These are phyloP conservation scores for Subacronicta megacephala DNA, from an alignment of 2,888 invertebrate genomes.

Conservation along the genomic window DNA sequence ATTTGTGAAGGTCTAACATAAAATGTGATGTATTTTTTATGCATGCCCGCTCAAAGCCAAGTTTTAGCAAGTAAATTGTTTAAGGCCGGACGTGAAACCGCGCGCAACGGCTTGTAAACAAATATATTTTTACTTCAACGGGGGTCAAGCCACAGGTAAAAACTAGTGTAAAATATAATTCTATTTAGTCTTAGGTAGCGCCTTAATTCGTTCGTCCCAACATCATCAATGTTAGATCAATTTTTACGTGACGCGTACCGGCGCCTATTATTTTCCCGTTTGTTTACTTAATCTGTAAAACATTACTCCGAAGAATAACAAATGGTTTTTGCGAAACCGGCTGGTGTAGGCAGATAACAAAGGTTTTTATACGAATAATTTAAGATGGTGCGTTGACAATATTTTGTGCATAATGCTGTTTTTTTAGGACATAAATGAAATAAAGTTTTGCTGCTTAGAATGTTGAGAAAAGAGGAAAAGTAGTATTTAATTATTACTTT, in stretches of 20 bases:
- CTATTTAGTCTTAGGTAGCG: background rate
- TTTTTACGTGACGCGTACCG: constrained; percentile 19
- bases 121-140: too few relatives aligned
- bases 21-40: too few relatives aligned
- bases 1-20: too few relatives aligned
- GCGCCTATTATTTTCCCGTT: constrained; percentile 30
- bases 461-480: too few relatives aligned
- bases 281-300: constrained; percentile 35
- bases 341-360: constrained; percentile 32
- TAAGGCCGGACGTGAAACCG: too few relatives aligned
- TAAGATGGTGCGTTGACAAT: constrained; percentile 12
- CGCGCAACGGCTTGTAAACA: too few relatives aligned
- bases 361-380: constrained; percentile 15
- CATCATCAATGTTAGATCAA: constrained; percentile 31
- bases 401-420: constrained; percentile 4
- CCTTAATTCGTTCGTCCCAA: constrained; percentile 15
- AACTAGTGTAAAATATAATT: too few relatives aligned
- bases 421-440: constrained; percentile 11
- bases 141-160: too few relatives aligned
- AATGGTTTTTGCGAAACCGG: constrained; percentile 31
- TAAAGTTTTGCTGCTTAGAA: background rate
- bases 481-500: too few relatives aligned
- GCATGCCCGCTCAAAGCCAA: too few relatives aligned
- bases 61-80: too few relatives aligned
- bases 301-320: constrained; percentile 35